Percentiles rank a stretch among this genome's conserved stretches.
phyloP scores from a whole-genome alignment of 2,797 vertebrate genomes.

The Neopelma chrysocephalum region DNA sequence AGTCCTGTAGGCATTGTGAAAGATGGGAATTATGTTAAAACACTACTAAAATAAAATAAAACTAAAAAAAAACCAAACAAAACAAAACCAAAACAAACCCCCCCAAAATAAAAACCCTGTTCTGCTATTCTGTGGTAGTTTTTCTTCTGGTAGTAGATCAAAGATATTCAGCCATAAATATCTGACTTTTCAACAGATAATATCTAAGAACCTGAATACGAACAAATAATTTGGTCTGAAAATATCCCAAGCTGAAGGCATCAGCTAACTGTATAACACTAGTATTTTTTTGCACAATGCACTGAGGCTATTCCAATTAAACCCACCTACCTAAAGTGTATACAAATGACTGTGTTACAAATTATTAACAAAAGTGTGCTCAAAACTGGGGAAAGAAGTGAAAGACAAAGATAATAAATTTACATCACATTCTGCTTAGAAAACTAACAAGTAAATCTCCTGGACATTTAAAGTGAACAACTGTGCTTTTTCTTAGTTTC shows the following conservation, averaged over 20 bases:
- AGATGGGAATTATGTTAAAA: not conserved
- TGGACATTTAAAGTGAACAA: not conserved
- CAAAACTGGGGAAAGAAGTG: not conserved
- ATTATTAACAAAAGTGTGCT: not conserved
- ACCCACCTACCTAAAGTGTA: not conserved
- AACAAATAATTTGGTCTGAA: not conserved
- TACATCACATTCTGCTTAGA: not conserved
- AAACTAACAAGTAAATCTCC: not conserved
- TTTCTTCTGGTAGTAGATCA: not conserved
- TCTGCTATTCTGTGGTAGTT: not conserved
- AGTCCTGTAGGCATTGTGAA: not conserved
- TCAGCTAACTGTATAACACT: not conserved
- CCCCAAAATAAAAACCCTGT: not conserved
- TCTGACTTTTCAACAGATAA: not conserved
- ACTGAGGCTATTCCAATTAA: not conserved
- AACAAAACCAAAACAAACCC: not conserved
- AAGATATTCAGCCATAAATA: not conserved
- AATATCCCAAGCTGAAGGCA: not conserved
- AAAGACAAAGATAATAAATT: not conserved
- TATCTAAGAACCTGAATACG: not conserved
- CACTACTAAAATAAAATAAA: not conserved
- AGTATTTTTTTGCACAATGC: not conserved
- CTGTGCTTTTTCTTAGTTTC: not conserved
- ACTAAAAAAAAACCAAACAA: not conserved
- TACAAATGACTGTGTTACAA: not conserved